phyloP scores from a whole-genome alignment of 2,888 invertebrate genomes.

The Agrypnus murinus region DNA sequence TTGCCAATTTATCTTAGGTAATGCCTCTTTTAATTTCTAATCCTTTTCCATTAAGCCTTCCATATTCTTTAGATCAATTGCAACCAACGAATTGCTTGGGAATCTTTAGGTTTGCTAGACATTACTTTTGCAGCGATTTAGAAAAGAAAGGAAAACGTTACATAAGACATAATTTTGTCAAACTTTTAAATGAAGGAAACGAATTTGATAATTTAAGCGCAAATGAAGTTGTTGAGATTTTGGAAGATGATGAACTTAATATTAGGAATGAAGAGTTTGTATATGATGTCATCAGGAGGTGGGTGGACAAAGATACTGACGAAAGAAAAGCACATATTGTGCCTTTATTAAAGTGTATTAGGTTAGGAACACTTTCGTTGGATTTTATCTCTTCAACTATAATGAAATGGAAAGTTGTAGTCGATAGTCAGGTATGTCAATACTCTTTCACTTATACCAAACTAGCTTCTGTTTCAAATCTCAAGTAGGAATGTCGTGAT shows the following conservation, averaged over 20 bases:
- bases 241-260: conserved; percentile 83
- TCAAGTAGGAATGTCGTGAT: conserved; percentile 60
- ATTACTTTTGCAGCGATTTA: conserved; percentile 81
- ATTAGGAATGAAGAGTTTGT: conserved; percentile 83
- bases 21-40: background rate
- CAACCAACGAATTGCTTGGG: conserved; percentile 82
- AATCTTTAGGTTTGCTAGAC: conserved; percentile 80
- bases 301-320: conserved; percentile 78
- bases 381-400: conserved; percentile 57
- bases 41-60: background rate
- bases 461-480: conserved; percentile 73
- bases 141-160: conserved; percentile 74
- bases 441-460: too few relatives aligned
- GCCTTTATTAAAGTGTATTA: conserved; percentile 77
- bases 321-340: conserved; percentile 75
- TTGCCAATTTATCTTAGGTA: conserved; percentile 77
- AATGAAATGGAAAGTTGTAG: conserved; percentile 55
- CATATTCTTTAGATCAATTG: conserved; percentile 71
- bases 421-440: conserved; percentile 53
- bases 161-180: conserved; percentile 66
- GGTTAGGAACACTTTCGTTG: conserved; percentile 77
- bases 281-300: conserved; percentile 82
- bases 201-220: conserved; percentile 78
- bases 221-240: conserved; percentile 78
- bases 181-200: conserved; percentile 77